phyloP scores from a whole-genome alignment of 2,113 vertebrate genomes.

The Halichoeres trimaculatus region DNA sequence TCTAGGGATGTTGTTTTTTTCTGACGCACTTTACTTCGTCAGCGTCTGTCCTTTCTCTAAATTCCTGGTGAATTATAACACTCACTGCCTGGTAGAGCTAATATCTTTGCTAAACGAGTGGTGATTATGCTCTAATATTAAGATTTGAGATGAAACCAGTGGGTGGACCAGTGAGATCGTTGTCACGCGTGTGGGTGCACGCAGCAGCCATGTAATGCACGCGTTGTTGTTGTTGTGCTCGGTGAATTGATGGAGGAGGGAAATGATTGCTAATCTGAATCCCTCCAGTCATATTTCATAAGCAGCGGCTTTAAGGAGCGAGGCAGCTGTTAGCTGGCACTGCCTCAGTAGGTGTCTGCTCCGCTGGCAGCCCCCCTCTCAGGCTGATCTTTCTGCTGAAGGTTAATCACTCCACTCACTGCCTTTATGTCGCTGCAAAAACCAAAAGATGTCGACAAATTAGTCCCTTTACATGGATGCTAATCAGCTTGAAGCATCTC shows the following conservation, averaged over 20 bases:
- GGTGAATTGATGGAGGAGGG: not conserved
- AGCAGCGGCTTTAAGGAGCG: slow-evolving; percentile 39
- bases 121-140: not conserved
- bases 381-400: slow-evolving; percentile 79
- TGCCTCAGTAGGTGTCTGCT: slow-evolving; percentile 67
- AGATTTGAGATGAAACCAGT: not conserved
- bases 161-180: not conserved
- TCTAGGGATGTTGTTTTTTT: not conserved
- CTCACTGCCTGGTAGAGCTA: not conserved
- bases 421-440: slow-evolving; percentile 50
- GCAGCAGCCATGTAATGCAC: not conserved
- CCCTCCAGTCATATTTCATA: slow-evolving; percentile 25
- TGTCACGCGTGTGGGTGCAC: not conserved
- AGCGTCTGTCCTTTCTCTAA: not conserved
- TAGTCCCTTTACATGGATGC: slow-evolving; percentile 43
- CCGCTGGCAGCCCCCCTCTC: slow-evolving; percentile 71
- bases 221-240: not conserved
- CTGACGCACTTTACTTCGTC: not conserved
- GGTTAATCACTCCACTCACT: slow-evolving; percentile 79
- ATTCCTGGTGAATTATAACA: not conserved
- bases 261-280: slow-evolving; percentile 18
- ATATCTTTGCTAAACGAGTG: not conserved
- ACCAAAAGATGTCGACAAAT: slow-evolving; percentile 50
- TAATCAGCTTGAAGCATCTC: slow-evolving; percentile 24
- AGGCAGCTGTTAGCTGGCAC: slow-evolving; percentile 68